Conservation (phyloP, 1,140 invertebrate species). For the Euborellia annulipes region DNA sequence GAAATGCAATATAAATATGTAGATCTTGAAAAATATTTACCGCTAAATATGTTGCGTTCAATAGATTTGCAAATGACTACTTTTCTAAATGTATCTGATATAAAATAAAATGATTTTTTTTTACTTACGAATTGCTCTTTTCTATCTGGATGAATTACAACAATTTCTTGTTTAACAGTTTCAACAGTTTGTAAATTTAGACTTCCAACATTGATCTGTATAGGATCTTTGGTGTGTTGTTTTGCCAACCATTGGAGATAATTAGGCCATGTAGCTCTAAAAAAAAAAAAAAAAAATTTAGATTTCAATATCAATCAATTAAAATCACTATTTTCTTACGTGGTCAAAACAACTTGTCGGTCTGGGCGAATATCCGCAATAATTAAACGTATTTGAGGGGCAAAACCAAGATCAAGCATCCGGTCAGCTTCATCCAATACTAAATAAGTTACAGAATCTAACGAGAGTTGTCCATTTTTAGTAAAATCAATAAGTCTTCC, state of each 20-base stretch:
- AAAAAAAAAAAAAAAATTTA: constrained; percentile 12
- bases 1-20: no score
- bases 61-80: no score
- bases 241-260: constrained; percentile 66
- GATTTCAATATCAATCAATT: not conserved
- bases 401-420: constrained; percentile 77
- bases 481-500: constrained; percentile 72
- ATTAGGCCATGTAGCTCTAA: constrained; percentile 74
- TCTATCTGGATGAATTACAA: constrained; percentile 27
- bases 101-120: constrained; percentile 4
- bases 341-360: constrained; percentile 73
- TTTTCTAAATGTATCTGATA: constrained; percentile 11
- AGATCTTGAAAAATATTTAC: no score
- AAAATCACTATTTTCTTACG: constrained; percentile 23
- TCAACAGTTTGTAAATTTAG: constrained; percentile 73
- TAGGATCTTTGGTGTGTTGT: constrained; percentile 71
- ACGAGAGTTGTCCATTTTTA: constrained; percentile 25
- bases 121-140: constrained; percentile 7
- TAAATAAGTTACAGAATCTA: constrained; percentile 56
- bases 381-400: constrained; percentile 71
- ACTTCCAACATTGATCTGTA: constrained; percentile 77
- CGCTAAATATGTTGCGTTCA: no score
- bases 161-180: constrained; percentile 58
- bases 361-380: constrained; percentile 61
- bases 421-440: constrained; percentile 86